Percentiles rank a stretch among this genome's conserved stretches.
Evolutionary conservation across 2,797 vertebrate species (phyloP).

Genomic region (Carcharodon carcharias): DNA sequence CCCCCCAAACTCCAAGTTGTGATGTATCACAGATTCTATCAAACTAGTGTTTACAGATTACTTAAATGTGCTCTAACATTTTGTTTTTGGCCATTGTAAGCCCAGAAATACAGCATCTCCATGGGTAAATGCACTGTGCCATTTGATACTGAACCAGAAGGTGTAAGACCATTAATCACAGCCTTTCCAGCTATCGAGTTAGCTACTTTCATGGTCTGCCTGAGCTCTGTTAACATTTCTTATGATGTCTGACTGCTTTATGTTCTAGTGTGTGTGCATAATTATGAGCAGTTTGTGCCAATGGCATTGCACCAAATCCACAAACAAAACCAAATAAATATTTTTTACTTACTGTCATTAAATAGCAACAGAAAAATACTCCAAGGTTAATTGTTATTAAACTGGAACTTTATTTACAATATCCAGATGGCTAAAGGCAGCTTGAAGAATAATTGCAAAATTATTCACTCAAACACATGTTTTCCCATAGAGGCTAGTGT

Average conservation of each 20-base stretch:
- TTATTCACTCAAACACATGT: background rate
- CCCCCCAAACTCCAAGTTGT: too few species aligned
- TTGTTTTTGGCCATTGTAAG: background rate
- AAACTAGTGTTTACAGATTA: background rate
- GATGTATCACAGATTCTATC: background rate
- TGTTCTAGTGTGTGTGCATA: background rate
- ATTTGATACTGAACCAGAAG: background rate
- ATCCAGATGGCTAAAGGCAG: background rate
- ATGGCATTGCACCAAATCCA: background rate
- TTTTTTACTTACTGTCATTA: background rate
- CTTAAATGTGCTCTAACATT: background rate
- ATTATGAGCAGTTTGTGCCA: background rate
- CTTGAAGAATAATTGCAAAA: background rate
- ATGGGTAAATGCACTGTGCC: background rate
- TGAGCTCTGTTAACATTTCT: background rate
- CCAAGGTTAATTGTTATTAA: background rate
- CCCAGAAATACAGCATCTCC: background rate
- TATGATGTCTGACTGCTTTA: background rate
- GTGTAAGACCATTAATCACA: background rate
- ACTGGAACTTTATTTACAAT: background rate
- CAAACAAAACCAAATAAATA: background rate
- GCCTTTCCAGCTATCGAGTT: background rate
- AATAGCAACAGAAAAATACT: background rate
- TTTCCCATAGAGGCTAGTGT: background rate
- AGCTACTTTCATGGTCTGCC: background rate